These are phyloP conservation scores for Lycopodina hypogea DNA, from an alignment of 37 sponge, comb jelly and placozoan species.

Conservation along the genomic window DNA sequence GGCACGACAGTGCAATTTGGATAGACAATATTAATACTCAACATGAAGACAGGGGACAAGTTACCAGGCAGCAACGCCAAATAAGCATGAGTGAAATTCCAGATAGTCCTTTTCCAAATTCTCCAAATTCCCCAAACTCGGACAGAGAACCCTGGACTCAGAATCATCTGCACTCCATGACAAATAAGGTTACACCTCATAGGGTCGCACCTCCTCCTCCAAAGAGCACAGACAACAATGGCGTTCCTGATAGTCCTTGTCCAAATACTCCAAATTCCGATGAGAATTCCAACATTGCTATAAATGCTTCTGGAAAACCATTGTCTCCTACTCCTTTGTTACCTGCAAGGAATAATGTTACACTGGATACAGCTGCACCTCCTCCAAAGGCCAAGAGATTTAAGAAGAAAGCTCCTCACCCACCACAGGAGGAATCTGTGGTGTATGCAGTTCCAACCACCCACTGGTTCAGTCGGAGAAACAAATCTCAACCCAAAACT, in stretches of 20 bases:
- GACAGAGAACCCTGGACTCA: too few relatives aligned
- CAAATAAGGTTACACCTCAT: background rate
- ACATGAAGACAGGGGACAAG: background rate
- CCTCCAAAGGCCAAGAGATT: background rate
- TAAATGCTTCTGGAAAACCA: too few relatives aligned
- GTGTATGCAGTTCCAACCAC: background rate
- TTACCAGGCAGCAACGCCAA: too few relatives aligned
- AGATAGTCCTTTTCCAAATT: background rate
- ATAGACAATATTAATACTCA: too few relatives aligned
- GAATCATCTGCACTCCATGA: too few relatives aligned
- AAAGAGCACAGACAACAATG: too few relatives aligned
- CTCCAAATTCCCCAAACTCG: background rate
- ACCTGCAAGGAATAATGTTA: background rate
- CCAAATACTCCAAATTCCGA: too few relatives aligned
- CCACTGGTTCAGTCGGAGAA: background rate
- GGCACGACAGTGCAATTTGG: too few relatives aligned
- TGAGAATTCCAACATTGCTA: too few relatives aligned
- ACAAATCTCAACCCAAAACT: background rate
- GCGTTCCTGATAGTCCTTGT: too few relatives aligned
- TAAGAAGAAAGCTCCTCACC: background rate
- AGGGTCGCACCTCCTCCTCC: slow-evolving; percentile 12
- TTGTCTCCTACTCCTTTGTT: too few relatives aligned
- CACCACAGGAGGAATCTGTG: background rate
- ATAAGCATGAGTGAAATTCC: too few relatives aligned
- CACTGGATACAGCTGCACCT: background rate